A percentile compares a stretch with the other conserved stretches of the same genome.
These are phyloP conservation scores for Leptestheria dahalacensis DNA, from an alignment of 1,140 invertebrate species.

Conservation along the genomic window DNA sequence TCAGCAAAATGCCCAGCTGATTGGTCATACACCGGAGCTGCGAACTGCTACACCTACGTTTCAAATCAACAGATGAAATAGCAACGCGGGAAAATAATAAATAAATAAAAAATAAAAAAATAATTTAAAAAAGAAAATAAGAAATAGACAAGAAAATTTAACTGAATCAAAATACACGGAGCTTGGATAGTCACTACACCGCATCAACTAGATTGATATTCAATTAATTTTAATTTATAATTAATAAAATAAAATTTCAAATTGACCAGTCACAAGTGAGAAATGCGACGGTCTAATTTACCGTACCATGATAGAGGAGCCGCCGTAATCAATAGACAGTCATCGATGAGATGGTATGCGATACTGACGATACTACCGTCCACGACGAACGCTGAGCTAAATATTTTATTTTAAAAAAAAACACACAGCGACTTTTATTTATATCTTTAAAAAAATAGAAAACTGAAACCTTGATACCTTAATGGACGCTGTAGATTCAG, in stretches of 20 bases:
- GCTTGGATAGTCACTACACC: too few relatives aligned
- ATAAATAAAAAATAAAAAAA: background rate
- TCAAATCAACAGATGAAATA: background rate
- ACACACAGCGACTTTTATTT: background rate
- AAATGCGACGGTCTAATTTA: too few relatives aligned
- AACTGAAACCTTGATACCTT: background rate
- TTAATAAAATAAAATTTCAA: too few relatives aligned
- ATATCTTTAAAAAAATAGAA: background rate
- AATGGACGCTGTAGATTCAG: background rate
- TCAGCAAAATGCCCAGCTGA: background rate
- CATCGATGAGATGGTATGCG: background rate
- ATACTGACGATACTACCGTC: background rate
- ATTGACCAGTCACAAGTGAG: too few relatives aligned
- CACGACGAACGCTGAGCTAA: background rate
- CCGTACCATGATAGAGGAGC: background rate
- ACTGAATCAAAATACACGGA: too few relatives aligned
- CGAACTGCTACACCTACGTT: background rate
- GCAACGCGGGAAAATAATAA: background rate
- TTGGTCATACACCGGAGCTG: background rate
- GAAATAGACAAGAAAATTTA: background rate
- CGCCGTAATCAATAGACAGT: background rate
- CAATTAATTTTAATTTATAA: too few relatives aligned
- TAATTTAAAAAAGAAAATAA: background rate
- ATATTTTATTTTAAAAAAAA: background rate
- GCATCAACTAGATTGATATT: too few relatives aligned